Base-by-base conservation (phyloP, 1,140 invertebrate species). In the Antheraea mylitta region DNA sequence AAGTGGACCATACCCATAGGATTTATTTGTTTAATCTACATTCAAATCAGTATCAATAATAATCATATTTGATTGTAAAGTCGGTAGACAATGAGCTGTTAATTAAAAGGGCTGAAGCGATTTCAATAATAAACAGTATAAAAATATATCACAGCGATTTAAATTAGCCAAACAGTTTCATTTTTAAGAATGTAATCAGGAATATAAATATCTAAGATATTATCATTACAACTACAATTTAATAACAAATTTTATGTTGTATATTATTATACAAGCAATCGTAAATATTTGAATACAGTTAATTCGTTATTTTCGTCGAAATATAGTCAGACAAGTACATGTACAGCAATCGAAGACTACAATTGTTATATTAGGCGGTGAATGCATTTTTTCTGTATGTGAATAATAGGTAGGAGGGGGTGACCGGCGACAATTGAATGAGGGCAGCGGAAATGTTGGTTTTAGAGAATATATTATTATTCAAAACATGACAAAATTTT, bases 111-210 rank as follows among this genome's bases (percentile, higher is more conserved):
- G 22, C 19, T 60, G 60, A 79, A 77, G 19, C 18, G 30, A 61
- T 61, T 36, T 81, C 78, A 83, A 84, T 78, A 86, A 86, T 78
- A 86, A 86, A 83, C 82, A 87, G 81, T 89, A 90, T 77, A 91
- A 89, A 80, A 87, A 87, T 90, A 90, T 91, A 91, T 91, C 89
- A 91, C 89, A 91, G 87, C 83, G 90, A 89, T 90, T 89, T 87
- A 67, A 70, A 68, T 83, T 81, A 89, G 84, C 86, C 81, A 85
- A 87, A 86, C 82, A 72, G 45, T 16, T 74, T 79, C 81, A 75
- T 69, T 77, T 77, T 73, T 62, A 68, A 74, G 63, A 75, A 73
- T 81, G 86, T 88, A 84, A 89, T 89, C 88, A 78, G 80, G 83
- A 78, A 86, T 78, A 71, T 77, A 78, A 63, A 63, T 63, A 16